phyloP scores from a whole-genome alignment of 2,797 vertebrate genomes.

The Diceros bicornis region DNA sequence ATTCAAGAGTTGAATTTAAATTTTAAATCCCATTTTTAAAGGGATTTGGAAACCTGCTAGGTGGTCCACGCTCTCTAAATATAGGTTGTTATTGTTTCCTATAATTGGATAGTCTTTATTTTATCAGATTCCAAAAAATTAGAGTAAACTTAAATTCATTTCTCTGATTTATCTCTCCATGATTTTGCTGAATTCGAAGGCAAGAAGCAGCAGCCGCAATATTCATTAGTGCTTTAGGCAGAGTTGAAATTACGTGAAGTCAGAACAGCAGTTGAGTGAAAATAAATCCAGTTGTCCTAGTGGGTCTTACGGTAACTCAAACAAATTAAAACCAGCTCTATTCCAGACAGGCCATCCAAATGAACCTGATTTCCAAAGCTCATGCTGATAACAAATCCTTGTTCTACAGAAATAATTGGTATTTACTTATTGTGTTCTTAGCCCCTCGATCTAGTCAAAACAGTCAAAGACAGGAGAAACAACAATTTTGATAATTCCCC shows the following conservation, averaged over 20 bases:
- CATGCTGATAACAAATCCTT: background rate
- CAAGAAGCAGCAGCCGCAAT: background rate
- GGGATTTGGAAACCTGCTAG: background rate
- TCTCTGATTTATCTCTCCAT: background rate
- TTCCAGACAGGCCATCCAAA: background rate
- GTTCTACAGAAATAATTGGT: background rate
- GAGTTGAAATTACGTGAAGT: conserved; percentile 52
- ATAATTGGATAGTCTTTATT: conserved; percentile 7
- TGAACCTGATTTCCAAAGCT: background rate
- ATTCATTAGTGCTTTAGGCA: background rate
- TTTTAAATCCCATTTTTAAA: background rate
- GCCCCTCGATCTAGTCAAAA: background rate
- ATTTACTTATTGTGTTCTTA: background rate
- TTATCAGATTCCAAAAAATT: background rate
- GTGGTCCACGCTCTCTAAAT: background rate
- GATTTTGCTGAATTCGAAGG: background rate
- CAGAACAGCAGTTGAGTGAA: conserved; percentile 12
- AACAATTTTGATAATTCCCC: background rate
- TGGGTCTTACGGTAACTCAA: background rate
- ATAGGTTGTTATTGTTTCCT: background rate
- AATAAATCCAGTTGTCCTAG: conserved; percentile 56
- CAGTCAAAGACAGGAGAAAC: background rate
- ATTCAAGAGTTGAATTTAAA: background rate
- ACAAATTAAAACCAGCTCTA: conserved; percentile 43
- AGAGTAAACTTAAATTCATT: conserved; percentile 22